Evolutionary conservation across 2,797 vertebrate species (phyloP).

Genomic region (Lepus oiostolus): DNA sequence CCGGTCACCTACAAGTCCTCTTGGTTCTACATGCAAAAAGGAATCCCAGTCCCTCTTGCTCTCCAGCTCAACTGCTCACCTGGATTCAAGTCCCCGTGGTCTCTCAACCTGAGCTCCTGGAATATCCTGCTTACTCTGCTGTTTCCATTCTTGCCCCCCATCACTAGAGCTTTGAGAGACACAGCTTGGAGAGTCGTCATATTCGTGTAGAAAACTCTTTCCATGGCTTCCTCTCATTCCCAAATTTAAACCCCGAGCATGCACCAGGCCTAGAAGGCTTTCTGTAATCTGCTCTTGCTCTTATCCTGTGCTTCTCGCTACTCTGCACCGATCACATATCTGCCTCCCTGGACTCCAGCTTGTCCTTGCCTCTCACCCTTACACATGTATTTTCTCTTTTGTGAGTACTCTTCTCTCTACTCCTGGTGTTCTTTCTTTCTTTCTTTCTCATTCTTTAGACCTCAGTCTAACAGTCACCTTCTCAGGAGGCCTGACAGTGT

Average conservation of each 20-base stretch:
- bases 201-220: background rate
- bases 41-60: background rate
- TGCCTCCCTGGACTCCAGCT: background rate
- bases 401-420: background rate
- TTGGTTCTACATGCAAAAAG: background rate
- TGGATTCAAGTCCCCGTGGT: background rate
- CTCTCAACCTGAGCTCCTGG: background rate
- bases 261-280: rapidly evolving
- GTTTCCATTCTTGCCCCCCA: background rate
- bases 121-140: background rate
- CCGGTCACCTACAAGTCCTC: background rate
- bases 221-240: background rate
- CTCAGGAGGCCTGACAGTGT: background rate
- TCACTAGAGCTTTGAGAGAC: background rate
- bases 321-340: background rate
- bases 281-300: background rate
- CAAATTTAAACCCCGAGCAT: conserved; percentile 13
- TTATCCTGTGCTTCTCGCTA: background rate
- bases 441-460: background rate
- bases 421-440: background rate
- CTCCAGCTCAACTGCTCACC: background rate
- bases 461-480: background rate
- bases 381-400: background rate
- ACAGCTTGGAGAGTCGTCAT: background rate
- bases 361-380: background rate